Evolutionary conservation across 2,113 vertebrate species (phyloP).

Genomic region (Burhinus oedicnemus): DNA sequence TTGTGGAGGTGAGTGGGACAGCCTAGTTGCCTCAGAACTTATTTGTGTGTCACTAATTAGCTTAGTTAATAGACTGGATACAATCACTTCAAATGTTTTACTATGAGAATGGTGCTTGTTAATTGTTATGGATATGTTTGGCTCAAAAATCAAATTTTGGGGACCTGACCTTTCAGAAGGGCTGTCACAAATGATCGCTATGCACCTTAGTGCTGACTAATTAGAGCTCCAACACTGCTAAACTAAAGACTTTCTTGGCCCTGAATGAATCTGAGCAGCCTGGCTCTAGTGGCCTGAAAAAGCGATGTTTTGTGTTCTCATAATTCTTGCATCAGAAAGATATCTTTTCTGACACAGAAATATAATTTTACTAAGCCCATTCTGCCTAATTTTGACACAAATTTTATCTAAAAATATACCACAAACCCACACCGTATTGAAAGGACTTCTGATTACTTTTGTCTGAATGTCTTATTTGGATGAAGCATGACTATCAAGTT

Average conservation of each 20-base stretch:
- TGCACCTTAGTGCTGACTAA: not conserved
- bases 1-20: not conserved
- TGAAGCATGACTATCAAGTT: not conserved
- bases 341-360: conserved; percentile 1
- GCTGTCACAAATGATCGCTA: not conserved
- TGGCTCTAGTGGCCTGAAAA: not conserved
- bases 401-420: not conserved
- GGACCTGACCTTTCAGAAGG: not conserved
- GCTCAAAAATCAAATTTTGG: not conserved
- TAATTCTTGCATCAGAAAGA: conserved; percentile 20
- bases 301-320: not conserved
- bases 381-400: not conserved
- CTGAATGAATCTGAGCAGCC: not conserved
- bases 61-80: not conserved
- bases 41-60: not conserved
- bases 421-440: not conserved
- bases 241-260: not conserved
- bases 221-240: not conserved
- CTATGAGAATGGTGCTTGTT: not conserved
- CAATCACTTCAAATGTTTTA: not conserved
- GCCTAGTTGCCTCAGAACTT: not conserved
- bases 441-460: not conserved
- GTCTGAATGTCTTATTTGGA: not conserved
- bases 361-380: not conserved
- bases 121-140: not conserved